Percentiles rank a stretch among this genome's conserved stretches.
phyloP scores from a whole-genome alignment of 2,113 vertebrate genomes.

The Eclectus roratus region DNA sequence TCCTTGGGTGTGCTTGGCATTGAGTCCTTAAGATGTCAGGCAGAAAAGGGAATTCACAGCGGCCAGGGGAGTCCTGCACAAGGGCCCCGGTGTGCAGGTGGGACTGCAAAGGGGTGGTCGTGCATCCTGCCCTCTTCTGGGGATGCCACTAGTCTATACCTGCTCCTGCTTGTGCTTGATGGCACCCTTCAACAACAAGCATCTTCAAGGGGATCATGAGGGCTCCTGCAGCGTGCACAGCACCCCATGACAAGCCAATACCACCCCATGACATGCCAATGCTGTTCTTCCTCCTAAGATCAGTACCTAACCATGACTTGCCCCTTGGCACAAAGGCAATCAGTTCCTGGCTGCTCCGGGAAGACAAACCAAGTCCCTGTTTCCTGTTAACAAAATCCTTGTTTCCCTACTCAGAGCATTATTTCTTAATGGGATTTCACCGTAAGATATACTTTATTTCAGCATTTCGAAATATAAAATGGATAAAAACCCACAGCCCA shows the following conservation, averaged over 20 bases:
- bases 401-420: neutral
- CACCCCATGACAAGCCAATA: rapidly evolving
- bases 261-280: rapidly evolving
- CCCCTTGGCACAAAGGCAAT: neutral
- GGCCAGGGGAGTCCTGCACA: neutral
- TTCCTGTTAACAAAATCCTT: conserved; percentile 13
- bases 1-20: rapidly evolving
- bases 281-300: neutral
- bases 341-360: neutral
- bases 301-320: rapidly evolving
- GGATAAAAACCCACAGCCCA: conserved; percentile 23
- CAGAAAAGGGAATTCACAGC: neutral
- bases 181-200: neutral
- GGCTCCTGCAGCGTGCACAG: rapidly evolving
- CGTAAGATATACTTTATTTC: neutral
- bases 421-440: neutral
- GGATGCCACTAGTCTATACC: neutral
- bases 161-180: rapidly evolving
- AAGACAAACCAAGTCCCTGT: neutral
- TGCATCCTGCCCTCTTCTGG: rapidly evolving
- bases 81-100: neutral
- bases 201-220: rapidly evolving
- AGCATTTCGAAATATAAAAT: neutral
- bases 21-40: rapidly evolving
- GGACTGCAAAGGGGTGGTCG: rapidly evolving